Conservation (phyloP, 2,113 vertebrate species). For the Peromyscus californicus region DNA sequence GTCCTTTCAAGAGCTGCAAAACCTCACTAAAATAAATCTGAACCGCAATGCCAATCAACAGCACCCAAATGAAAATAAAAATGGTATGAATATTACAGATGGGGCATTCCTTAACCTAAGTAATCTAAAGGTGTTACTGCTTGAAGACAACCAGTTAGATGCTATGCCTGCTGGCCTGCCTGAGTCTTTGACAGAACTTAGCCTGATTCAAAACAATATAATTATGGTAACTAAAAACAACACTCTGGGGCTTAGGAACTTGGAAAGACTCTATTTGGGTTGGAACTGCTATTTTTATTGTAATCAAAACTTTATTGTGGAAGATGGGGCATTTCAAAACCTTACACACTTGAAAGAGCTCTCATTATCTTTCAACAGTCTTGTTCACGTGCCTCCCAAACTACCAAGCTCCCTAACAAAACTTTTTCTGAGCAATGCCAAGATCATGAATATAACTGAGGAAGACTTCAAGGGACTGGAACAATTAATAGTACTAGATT, state of each 20-base stretch:
- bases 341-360: constrained; percentile 34
- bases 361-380: constrained; percentile 74
- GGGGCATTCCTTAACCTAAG: constrained; percentile 50
- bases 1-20: constrained; percentile 76
- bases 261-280: constrained; percentile 55
- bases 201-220: constrained; percentile 70
- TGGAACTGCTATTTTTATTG: constrained; percentile 76
- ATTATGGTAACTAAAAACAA: neutral
- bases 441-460: constrained; percentile 84
- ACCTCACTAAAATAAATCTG: constrained; percentile 76
- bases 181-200: constrained; percentile 30
- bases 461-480: constrained; percentile 82
- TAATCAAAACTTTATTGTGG: neutral
- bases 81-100: constrained; percentile 70
- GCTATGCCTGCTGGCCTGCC: constrained; percentile 63
- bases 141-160: constrained; percentile 59
- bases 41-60: constrained; percentile 59
- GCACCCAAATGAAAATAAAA: neutral
- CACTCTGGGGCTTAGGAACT: constrained; percentile 43
- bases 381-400: constrained; percentile 43
- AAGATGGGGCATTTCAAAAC: constrained; percentile 58
- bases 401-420: constrained; percentile 57
- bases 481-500: constrained; percentile 78
- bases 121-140: constrained; percentile 54
- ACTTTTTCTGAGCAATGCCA: constrained; percentile 71